A percentile compares a stretch with the other conserved stretches of the same genome.
Evolutionary conservation across 1,140 invertebrate genomes (phyloP).

Genomic region (Littorina saxatilis): DNA sequence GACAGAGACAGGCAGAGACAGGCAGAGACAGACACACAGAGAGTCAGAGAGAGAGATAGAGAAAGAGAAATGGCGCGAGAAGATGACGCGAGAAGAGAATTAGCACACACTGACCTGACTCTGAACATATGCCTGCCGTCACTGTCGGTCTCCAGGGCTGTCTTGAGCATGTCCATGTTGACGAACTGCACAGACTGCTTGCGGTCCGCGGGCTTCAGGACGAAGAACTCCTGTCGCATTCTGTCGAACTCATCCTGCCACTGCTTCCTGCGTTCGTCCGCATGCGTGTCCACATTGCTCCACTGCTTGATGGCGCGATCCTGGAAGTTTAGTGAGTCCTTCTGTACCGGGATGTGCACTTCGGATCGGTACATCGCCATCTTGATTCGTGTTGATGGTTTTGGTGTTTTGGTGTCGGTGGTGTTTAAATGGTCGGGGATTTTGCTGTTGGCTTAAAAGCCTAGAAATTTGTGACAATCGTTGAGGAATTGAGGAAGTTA

Average conservation of each 20-base stretch:
- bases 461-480: too few relatives aligned
- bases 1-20: neutral
- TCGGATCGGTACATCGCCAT: slow-evolving; percentile 68
- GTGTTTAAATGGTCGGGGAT: too few relatives aligned
- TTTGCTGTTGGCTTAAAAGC: too few relatives aligned
- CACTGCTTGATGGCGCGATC: slow-evolving; percentile 72
- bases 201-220: slow-evolving; percentile 68
- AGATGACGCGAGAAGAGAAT: neutral
- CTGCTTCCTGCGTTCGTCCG: slow-evolving; percentile 64
- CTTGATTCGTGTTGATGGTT: neutral
- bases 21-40: neutral
- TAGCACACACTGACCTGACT: slow-evolving; percentile 48
- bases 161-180: slow-evolving; percentile 58
- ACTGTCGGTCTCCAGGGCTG: slow-evolving; percentile 64
- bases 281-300: slow-evolving; percentile 71
- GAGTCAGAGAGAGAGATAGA: too few relatives aligned
- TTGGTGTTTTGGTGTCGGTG: neutral
- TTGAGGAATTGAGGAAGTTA: too few relatives aligned
- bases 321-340: slow-evolving; percentile 70
- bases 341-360: slow-evolving; percentile 69
- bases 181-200: slow-evolving; percentile 42
- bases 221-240: slow-evolving; percentile 73
- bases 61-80: neutral
- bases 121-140: slow-evolving; percentile 67
- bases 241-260: slow-evolving; percentile 74